A percentile compares a stretch with the other conserved stretches of the same genome.
phyloP scores from a whole-genome alignment of 2,888 invertebrate species.

The Odontocolon sp. region DNA sequence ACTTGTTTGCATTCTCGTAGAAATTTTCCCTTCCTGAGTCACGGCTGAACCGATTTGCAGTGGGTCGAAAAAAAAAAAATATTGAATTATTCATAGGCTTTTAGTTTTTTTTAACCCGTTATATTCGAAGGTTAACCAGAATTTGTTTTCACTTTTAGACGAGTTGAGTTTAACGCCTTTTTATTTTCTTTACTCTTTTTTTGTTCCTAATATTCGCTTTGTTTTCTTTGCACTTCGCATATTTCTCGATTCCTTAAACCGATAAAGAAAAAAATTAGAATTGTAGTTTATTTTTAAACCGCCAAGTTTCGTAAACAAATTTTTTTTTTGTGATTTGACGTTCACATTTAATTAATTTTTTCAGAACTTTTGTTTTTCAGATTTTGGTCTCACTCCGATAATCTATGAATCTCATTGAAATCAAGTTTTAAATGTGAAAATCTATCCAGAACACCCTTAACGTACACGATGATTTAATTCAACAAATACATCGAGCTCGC shows the following conservation, averaged over 20 bases:
- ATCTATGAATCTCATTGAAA: conserved; percentile 15
- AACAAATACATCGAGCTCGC: conserved; percentile 53
- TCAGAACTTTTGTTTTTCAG: too few relatives aligned
- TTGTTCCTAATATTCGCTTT: conserved; percentile 15
- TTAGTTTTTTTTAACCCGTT: conserved; percentile 17
- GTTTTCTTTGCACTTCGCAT: background rate
- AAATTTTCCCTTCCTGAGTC: too few relatives aligned
- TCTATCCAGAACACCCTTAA: background rate
- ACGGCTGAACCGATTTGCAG: too few relatives aligned
- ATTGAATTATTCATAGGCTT: too few relatives aligned
- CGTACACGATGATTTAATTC: conserved; percentile 38
- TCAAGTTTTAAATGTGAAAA: conserved; percentile 16
- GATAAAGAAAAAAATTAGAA: too few relatives aligned
- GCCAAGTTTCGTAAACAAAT: too few relatives aligned
- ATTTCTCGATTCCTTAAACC: too few relatives aligned
- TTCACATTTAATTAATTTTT: background rate
- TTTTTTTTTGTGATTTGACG: too few relatives aligned
- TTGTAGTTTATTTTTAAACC: too few relatives aligned
- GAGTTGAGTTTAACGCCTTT: conserved; percentile 36
- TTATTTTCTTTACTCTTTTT: conserved; percentile 19
- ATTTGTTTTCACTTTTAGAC: conserved; percentile 54
- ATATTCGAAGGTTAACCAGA: conserved; percentile 51
- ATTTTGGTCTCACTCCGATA: background rate
- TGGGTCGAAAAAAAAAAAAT: too few relatives aligned
- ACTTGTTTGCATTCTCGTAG: conserved; percentile 2